phyloP scores from a whole-genome alignment of 1,140 invertebrate species.

The Bombus superbus region DNA sequence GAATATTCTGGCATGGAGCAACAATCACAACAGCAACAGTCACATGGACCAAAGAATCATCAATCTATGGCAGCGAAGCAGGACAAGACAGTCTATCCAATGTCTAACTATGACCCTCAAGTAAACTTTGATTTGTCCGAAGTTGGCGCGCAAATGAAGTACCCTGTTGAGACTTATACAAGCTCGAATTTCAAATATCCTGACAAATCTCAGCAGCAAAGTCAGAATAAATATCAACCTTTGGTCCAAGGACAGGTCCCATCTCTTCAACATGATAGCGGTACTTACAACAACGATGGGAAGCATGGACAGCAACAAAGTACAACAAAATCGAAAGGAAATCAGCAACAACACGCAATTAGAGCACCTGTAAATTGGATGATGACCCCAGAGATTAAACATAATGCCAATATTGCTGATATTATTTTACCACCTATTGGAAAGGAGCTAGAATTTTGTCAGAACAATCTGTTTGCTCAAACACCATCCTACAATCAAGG shows the following conservation, averaged over 20 bases:
- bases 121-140: slow-evolving; percentile 74
- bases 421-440: slow-evolving; percentile 80
- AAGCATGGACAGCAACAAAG: slow-evolving; percentile 62
- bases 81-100: slow-evolving; percentile 73
- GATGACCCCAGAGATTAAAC: slow-evolving; percentile 84
- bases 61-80: slow-evolving; percentile 71
- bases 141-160: slow-evolving; percentile 63
- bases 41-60: slow-evolving; percentile 63
- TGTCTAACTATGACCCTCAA: slow-evolving; percentile 75
- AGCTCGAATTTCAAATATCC: slow-evolving; percentile 76
- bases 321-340: slow-evolving; percentile 50
- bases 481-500: slow-evolving; percentile 78
- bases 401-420: slow-evolving; percentile 76
- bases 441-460: slow-evolving; percentile 80
- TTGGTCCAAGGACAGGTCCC: slow-evolving; percentile 66
- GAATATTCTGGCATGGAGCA: slow-evolving; percentile 73
- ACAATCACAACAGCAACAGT: slow-evolving; percentile 70
- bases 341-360: slow-evolving; percentile 66
- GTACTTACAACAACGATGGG: slow-evolving; percentile 56
- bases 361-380: slow-evolving; percentile 86
- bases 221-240: slow-evolving; percentile 77
- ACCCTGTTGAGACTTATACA: slow-evolving; percentile 75
- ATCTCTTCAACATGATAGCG: slow-evolving; percentile 66
- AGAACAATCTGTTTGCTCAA: slow-evolving; percentile 80
- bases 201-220: slow-evolving; percentile 74